Conservation (phyloP, 2,888 invertebrate genomes). For the Oxyscelio sp. region DNA sequence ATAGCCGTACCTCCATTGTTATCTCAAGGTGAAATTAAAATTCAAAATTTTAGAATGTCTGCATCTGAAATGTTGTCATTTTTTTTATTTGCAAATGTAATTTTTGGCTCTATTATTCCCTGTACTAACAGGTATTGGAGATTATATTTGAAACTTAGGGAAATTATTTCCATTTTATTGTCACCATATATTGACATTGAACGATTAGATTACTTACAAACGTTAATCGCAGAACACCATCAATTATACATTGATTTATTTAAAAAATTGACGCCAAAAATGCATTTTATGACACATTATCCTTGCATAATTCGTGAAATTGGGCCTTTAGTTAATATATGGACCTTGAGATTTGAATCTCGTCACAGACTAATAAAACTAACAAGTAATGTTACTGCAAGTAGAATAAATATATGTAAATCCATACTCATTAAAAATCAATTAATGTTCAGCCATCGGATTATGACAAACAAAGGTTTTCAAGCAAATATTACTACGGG, state of each 20-base stretch:
- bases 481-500: too few species aligned
- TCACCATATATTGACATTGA: neutral
- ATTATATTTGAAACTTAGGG: neutral
- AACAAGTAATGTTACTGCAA: neutral
- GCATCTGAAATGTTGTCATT: conserved; percentile 49
- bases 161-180: neutral
- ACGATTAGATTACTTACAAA: neutral
- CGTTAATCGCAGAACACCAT: conserved; percentile 1
- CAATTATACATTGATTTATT: conserved; percentile 11
- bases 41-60: conserved; percentile 67
- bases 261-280: conserved; percentile 26
- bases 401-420: neutral
- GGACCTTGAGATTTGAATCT: conserved; percentile 20
- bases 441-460: too few species aligned
- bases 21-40: conserved; percentile 31
- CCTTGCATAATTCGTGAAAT: conserved; percentile 3
- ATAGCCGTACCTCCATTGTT: conserved; percentile 62
- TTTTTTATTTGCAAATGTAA: conserved; percentile 9
- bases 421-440: too few species aligned
- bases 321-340: conserved; percentile 19
- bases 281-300: conserved; percentile 48
- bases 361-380: conserved; percentile 24
- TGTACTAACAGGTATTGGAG: neutral
- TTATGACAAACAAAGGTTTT: too few species aligned
- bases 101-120: neutral